Evolutionary conservation across 92 coral and sea anemone genomes (phyloP), one percentile per base, ranked within the genome.

Genomic region (Hydrozoanthus gracilis): DNA sequence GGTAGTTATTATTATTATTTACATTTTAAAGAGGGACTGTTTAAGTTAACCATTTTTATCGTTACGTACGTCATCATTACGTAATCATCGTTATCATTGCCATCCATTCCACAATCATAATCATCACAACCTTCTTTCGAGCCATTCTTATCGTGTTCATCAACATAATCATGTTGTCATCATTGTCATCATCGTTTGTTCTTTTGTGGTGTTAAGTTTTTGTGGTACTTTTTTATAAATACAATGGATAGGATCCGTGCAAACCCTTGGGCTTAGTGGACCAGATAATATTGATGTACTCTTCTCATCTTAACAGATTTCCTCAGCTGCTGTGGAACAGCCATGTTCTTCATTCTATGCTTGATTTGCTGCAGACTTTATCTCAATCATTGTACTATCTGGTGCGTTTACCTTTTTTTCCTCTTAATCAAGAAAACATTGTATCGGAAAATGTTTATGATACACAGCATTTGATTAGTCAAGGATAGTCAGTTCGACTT

Each of bases 251-350:
- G 2, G 39, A 27, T 27, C 39, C 39, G 39, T 27, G 39, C 39
- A 27, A 27, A 27, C 2, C 39, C 39, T 27, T 27, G 2, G 39
- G 39, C 39, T 27, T 27, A 27, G 39, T 27, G 2, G 39, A 2
- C 2, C 39, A 27, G 0, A 27, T 0, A 2, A 27, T 0, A 27
- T 27, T 27, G 39, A 27, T 27, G 39, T 0, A 27, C 39, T 27
- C 39, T 27, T 27, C 2, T 27, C 39, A 27, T 27, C 39, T 27
- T 27, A 27, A 54, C 51, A 97, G 99, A 87, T 97, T 97, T 88
- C 99, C 99, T 0, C 99, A 97, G 71, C 88, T 97, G 20, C 82
- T 97, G 49, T 97, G 99, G 99, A 97, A 97, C 84, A 95, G 99
- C 44, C 90, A 91, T 49, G 97, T 97, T 8, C 90, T 97, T 1